Percentiles rank a stretch among this genome's conserved stretches.
Conservation (phyloP, 2,113 vertebrate genomes). For the Thunnus thynnus region DNA sequence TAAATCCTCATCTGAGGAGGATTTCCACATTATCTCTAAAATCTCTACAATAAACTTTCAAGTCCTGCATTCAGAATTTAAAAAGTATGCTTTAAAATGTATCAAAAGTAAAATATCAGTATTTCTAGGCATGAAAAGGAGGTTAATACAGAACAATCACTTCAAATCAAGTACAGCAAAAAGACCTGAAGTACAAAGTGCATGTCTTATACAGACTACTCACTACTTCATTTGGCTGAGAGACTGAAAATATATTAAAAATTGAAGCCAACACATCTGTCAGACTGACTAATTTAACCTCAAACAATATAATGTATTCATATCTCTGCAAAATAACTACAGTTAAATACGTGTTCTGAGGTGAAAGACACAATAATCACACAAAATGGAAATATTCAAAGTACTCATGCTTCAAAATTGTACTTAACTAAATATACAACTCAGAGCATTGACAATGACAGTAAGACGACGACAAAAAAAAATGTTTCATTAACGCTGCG, state of each 20-base stretch:
- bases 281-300: background rate
- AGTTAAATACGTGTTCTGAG: too few relatives aligned
- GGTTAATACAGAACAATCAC: background rate
- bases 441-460: background rate
- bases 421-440: background rate
- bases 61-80: too few relatives aligned
- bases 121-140: background rate
- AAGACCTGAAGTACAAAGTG: too few relatives aligned
- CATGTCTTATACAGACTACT: background rate
- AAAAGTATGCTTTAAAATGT: too few relatives aligned
- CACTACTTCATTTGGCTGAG: background rate
- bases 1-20: background rate
- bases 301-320: too few relatives aligned
- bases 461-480: background rate
- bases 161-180: background rate
- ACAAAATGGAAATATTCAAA: background rate
- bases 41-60: background rate
- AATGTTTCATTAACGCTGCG: constrained; percentile 14
- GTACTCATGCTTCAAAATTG: background rate
- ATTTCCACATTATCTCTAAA: too few relatives aligned
- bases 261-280: background rate
- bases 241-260: background rate
- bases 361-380: background rate
- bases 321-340: too few relatives aligned
- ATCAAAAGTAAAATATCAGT: too few relatives aligned